Percentiles rank a stretch among this genome's conserved stretches.
Evolutionary conservation across 2,113 vertebrate genomes (phyloP).

Genomic region (Sturnus vulgaris): DNA sequence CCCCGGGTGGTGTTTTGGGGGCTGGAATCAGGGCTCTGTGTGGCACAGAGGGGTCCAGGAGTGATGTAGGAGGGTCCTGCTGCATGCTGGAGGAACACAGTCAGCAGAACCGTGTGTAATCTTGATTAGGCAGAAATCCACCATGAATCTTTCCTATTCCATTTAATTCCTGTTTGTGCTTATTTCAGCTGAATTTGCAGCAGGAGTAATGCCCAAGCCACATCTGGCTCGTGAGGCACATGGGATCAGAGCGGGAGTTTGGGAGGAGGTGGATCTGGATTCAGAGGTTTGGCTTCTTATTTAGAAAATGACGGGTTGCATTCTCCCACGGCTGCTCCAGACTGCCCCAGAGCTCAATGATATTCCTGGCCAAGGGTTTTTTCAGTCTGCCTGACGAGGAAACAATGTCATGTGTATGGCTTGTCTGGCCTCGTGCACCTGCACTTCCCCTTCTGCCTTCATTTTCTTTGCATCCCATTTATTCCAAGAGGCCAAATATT

Average conservation of each 20-base stretch:
- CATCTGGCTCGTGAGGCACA: not conserved
- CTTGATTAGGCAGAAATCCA: not conserved
- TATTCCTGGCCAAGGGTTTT: not conserved
- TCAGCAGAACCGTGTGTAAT: not conserved
- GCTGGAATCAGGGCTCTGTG: not conserved
- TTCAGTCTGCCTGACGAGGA: not conserved
- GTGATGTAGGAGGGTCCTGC: not conserved
- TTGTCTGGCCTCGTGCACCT: not conserved
- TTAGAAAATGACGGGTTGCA: constrained; percentile 15
- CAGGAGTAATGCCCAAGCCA: not conserved
- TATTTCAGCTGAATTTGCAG: constrained; percentile 19
- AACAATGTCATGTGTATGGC: not conserved
- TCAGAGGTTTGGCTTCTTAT: constrained; percentile 36
- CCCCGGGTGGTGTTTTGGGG: not conserved
- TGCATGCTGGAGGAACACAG: not conserved
- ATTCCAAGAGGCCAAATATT: not conserved
- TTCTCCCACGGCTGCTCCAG: constrained; percentile 45
- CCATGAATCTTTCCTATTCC: not conserved
- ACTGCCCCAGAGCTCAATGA: constrained; percentile 1
- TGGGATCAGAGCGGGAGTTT: not conserved
- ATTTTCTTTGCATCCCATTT: not conserved
- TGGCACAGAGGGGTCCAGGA: not conserved
- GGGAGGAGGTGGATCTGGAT: constrained; percentile 34
- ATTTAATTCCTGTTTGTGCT: not conserved
- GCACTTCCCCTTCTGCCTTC: not conserved